Percentiles rank a stretch among this genome's conserved stretches.
Evolutionary conservation across 1,140 invertebrate genomes (phyloP).

Genomic region (Calliphora vicina): DNA sequence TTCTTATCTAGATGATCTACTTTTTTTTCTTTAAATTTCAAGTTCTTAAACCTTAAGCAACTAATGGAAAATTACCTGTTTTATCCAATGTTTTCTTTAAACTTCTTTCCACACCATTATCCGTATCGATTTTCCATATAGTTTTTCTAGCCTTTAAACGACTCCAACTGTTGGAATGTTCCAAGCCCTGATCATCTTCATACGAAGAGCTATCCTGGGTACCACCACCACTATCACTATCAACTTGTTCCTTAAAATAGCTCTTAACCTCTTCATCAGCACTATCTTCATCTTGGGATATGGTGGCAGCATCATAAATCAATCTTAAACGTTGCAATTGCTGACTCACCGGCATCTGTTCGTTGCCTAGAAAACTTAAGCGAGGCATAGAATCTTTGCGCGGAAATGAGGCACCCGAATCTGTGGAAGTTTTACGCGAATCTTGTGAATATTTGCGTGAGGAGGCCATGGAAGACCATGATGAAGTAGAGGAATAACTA

Average conservation of each 20-base stretch:
- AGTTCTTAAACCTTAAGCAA: background rate
- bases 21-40: background rate
- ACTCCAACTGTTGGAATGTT: conserved; percentile 61
- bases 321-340: conserved; percentile 55
- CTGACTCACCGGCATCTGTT: conserved; percentile 54
- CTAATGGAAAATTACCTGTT: conserved; percentile 55
- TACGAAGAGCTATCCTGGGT: conserved; percentile 54
- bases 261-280: conserved; percentile 62
- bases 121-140: conserved; percentile 57
- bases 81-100: conserved; percentile 45
- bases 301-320: conserved; percentile 51
- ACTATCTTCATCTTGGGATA: conserved; percentile 45
- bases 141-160: conserved; percentile 60
- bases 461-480: background rate
- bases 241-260: conserved; percentile 49
- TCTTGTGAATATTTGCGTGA: conserved; percentile 25
- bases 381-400: conserved; percentile 45
- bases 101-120: conserved; percentile 39
- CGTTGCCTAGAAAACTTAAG: conserved; percentile 53
- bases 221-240: conserved; percentile 57
- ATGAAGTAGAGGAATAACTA: conserved; percentile 29
- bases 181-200: conserved; percentile 48
- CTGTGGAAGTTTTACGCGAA: conserved; percentile 46
- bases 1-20: conserved; percentile 17
- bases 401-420: conserved; percentile 43